Evolutionary conservation across 2,113 vertebrate species (phyloP).

Genomic region (Gnathonemus echidnorhynchus): DNA sequence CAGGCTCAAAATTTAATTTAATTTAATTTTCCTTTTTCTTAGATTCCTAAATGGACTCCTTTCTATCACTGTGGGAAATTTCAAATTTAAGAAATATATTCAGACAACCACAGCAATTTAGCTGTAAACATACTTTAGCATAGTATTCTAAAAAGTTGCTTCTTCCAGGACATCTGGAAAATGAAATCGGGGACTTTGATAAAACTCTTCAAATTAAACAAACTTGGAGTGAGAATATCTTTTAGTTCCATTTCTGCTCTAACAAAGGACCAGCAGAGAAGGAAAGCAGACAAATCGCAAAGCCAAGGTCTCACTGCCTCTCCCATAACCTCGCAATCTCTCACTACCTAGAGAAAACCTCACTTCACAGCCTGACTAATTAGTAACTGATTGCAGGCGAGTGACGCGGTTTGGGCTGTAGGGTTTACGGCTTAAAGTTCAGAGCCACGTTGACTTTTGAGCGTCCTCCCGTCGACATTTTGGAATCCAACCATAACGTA

Average conservation of each 20-base stretch:
- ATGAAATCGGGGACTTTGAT: not conserved
- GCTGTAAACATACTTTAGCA: not conserved
- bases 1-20: not conserved
- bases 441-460: not conserved
- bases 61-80: not conserved
- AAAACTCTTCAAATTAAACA: not conserved
- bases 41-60: not conserved
- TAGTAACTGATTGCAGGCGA: not conserved
- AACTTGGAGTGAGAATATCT: not conserved
- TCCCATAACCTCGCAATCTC: not conserved
- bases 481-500: not conserved
- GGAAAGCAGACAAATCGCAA: not conserved
- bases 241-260: not conserved
- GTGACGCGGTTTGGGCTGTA: not conserved
- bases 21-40: not conserved
- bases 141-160: not conserved
- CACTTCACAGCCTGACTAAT: not conserved
- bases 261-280: not conserved
- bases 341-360: not conserved
- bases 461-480: not conserved
- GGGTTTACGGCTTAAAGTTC: not conserved
- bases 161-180: not conserved
- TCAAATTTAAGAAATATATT: not conserved
- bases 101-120: not conserved
- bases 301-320: not conserved